phyloP scores from a whole-genome alignment of 2,888 invertebrate species.

The Cheilosia impressa region DNA sequence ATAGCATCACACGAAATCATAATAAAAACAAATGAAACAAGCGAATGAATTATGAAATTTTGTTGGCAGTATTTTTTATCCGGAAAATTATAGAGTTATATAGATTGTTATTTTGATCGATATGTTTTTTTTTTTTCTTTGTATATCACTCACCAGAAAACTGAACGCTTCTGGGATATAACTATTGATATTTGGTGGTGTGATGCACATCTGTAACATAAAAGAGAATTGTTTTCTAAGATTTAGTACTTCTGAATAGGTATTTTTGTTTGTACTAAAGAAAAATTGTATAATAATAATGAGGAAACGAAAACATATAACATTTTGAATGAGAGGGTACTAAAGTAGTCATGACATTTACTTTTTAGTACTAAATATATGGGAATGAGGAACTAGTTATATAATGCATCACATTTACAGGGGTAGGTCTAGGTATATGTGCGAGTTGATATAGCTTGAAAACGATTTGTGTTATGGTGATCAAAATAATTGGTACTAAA shows the following conservation, averaged over 20 bases:
- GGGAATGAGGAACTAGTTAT: constrained; percentile 10
- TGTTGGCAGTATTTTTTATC: constrained; percentile 32
- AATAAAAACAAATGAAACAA: constrained; percentile 47
- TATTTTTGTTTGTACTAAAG: constrained; percentile 66
- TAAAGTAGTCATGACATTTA: constrained; percentile 24
- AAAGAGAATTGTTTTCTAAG: constrained; percentile 73
- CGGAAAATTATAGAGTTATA: constrained; percentile 29
- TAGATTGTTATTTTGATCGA: constrained; percentile 33
- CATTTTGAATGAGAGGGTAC: constrained; percentile 25
- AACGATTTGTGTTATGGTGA: not conserved
- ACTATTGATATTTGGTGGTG: constrained; percentile 82
- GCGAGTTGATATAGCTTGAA: not conserved
- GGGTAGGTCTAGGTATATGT: not conserved
- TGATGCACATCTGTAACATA: constrained; percentile 81
- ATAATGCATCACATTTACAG: constrained; percentile 30
- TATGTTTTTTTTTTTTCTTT: constrained; percentile 38
- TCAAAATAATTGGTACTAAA: not conserved
- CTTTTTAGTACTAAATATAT: constrained; percentile 33
- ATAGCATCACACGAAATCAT: constrained; percentile 50
- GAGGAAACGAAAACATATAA: constrained; percentile 43
- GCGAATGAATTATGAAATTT: constrained; percentile 61
- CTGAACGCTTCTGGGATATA: constrained; percentile 82
- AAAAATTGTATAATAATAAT: constrained; percentile 54
- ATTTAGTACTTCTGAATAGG: constrained; percentile 71
- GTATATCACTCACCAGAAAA: constrained; percentile 81